Percentiles rank a stretch among this genome's conserved stretches.
Conservation (phyloP, 2,888 invertebrate genomes). For the Liodrosophila aerea region DNA sequence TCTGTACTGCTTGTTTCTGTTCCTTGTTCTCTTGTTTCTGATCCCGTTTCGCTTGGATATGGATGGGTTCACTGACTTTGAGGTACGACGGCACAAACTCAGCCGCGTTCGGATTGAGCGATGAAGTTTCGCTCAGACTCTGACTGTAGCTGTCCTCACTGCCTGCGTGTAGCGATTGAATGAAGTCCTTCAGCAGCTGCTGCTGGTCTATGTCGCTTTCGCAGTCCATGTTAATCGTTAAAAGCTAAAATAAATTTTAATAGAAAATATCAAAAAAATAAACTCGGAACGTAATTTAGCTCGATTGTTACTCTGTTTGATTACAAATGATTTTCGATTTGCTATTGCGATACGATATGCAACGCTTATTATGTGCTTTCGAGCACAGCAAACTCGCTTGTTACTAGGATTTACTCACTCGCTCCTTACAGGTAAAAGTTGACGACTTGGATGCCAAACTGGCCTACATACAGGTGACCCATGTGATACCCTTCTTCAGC, state of each 20-base stretch:
- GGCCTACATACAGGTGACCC: conserved; percentile 97
- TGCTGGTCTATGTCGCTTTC: conserved; percentile 21
- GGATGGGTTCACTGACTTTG: conserved; percentile 15
- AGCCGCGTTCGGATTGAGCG: conserved; percentile 55
- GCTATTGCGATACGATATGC: conserved; percentile 23
- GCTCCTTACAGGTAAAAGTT: conserved; percentile 85
- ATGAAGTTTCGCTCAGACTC: conserved; percentile 26
- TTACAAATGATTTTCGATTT: conserved; percentile 39
- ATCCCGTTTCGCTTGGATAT: too few species aligned
- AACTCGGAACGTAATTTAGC: conserved; percentile 38
- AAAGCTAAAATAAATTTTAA: not conserved
- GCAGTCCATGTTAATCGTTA: conserved; percentile 28
- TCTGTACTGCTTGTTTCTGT: too few species aligned
- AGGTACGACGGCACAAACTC: conserved; percentile 56
- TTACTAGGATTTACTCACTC: not conserved
- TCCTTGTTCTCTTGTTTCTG: too few species aligned
- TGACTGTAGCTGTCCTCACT: conserved; percentile 18
- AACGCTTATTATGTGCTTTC: conserved; percentile 32
- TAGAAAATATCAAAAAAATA: conserved; percentile 2
- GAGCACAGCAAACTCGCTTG: not conserved
- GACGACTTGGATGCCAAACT: conserved; percentile 91
- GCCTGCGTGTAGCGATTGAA: conserved; percentile 18
- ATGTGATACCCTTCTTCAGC: conserved; percentile 94
- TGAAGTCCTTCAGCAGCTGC: conserved; percentile 22
- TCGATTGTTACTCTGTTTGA: conserved; percentile 11